phyloP scores from a whole-genome alignment of 2,113 vertebrate genomes.

The Platichthys stellatus region DNA sequence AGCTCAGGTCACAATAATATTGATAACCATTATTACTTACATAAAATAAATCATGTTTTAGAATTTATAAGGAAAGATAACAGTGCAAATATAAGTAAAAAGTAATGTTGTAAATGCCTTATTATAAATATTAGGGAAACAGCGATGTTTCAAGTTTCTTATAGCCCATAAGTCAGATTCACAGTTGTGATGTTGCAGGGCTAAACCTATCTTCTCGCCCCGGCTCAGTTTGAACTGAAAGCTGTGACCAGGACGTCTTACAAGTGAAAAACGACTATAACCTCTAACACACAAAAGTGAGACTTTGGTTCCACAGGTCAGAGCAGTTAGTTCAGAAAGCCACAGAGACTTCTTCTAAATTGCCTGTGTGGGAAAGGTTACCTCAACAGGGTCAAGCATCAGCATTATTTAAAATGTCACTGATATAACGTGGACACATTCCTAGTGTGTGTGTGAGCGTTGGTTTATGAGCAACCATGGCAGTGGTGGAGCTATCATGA shows the following conservation, averaged over 20 bases:
- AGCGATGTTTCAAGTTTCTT: background rate
- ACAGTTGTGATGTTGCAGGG: background rate
- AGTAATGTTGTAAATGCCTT: background rate
- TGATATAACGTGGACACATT: conserved; percentile 63
- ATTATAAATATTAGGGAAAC: background rate
- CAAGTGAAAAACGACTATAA: background rate
- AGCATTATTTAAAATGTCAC: conserved; percentile 80
- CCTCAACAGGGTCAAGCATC: conserved; percentile 73
- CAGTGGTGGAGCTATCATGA: conserved; percentile 59
- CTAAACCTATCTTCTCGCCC: background rate
- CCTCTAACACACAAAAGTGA: conserved; percentile 7
- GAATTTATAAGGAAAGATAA: too few relatives aligned
- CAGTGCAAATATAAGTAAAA: background rate
- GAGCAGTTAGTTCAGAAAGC: conserved; percentile 59
- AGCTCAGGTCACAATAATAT: background rate
- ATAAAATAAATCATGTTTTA: too few relatives aligned
- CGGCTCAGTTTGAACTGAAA: background rate
- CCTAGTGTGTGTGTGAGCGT: conserved; percentile 25
- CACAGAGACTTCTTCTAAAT: conserved; percentile 65
- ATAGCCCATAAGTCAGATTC: background rate
- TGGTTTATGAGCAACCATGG: conserved; percentile 35
- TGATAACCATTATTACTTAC: too few relatives aligned
- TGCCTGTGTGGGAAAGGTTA: conserved; percentile 71
- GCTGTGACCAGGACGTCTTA: background rate
- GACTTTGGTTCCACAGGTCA: conserved; percentile 44